Percentiles rank a stretch among this genome's conserved stretches.
Evolutionary conservation across 2,888 invertebrate species (phyloP).

Genomic region (Megalurothrips usitatus): DNA sequence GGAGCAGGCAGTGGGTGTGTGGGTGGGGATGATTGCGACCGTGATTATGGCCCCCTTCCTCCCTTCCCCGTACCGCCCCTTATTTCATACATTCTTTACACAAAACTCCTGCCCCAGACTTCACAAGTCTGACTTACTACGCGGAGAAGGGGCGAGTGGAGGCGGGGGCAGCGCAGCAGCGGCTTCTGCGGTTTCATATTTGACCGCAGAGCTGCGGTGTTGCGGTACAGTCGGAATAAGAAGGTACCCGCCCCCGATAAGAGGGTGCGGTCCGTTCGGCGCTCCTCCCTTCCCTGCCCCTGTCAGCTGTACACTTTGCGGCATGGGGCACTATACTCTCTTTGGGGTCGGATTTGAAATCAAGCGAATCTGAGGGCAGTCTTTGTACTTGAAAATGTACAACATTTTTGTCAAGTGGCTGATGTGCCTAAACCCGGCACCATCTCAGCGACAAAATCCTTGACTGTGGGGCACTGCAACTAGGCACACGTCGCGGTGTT

Average conservation of each 20-base stretch:
- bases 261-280: background rate
- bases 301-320: too few relatives aligned
- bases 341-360: too few relatives aligned
- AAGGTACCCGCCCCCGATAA: background rate
- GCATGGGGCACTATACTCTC: too few relatives aligned
- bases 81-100: slow-evolving; percentile 3
- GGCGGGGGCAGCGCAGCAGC: background rate
- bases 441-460: too few relatives aligned
- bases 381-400: too few relatives aligned
- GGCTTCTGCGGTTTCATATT: background rate
- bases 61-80: background rate
- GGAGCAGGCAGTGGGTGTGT: background rate
- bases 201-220: background rate
- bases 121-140: background rate
- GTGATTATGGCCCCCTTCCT: background rate
- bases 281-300: background rate
- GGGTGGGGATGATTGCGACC: background rate
- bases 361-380: too few relatives aligned
- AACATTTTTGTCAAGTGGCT: too few relatives aligned
- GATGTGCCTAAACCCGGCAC: too few relatives aligned
- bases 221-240: background rate
- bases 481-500: too few relatives aligned
- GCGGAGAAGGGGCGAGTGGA: background rate
- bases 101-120: background rate
- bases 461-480: too few relatives aligned